Evolutionary conservation across 2,797 vertebrate genomes (phyloP).

Genomic region (Orientallactaga sibirica): DNA sequence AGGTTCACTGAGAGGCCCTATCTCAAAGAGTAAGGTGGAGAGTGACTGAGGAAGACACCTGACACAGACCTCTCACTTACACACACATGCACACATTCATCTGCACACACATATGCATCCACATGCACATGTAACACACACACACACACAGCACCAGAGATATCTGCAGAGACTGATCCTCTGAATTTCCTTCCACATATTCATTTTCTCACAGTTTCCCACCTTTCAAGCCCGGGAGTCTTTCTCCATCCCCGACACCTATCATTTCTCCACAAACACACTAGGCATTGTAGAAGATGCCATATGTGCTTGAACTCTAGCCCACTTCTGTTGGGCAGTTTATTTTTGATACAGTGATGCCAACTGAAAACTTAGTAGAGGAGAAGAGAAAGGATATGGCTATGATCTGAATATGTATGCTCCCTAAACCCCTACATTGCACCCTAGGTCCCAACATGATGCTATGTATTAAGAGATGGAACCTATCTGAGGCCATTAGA

Average conservation of each 20-base stretch:
- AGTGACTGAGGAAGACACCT: too few species aligned
- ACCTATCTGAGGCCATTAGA: accelerated
- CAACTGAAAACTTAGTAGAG: not conserved
- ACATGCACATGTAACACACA: too few species aligned
- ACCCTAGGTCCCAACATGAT: not conserved
- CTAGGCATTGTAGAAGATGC: not conserved
- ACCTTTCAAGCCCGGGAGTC: not conserved
- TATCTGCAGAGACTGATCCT: not conserved
- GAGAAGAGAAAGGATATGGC: not conserved
- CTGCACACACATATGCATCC: too few species aligned
- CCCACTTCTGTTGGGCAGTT: not conserved
- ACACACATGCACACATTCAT: too few species aligned
- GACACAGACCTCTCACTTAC: too few species aligned
- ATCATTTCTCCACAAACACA: not conserved
- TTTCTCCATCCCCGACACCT: not conserved
- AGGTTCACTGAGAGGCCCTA: too few species aligned
- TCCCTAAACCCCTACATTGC: too few species aligned
- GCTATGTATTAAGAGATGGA: too few species aligned
- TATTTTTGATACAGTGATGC: not conserved
- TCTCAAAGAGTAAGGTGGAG: too few species aligned
- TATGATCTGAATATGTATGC: not conserved
- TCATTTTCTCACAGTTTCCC: too few species aligned
- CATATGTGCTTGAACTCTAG: not conserved
- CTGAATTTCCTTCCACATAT: not conserved
- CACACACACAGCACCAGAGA: not conserved